Base-by-base conservation (phyloP, 2,888 invertebrate species). In the Caenorhabditis drosophilae region DNA sequence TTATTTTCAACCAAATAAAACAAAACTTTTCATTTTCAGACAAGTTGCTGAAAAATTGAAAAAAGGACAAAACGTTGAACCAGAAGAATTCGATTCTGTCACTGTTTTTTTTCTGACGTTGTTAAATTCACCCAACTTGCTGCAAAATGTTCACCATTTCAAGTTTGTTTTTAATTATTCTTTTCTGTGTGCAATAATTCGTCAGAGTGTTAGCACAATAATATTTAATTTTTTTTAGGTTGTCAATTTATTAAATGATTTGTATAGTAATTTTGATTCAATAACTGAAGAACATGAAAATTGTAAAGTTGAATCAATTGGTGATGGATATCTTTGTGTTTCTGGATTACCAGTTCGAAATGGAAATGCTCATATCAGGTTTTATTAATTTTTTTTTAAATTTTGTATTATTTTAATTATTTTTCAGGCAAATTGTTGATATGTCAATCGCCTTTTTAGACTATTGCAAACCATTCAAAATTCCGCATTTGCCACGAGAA, bases 271-370 rank as follows among this genome's bases (percentile, higher is more conserved):
- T 15, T 73, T 80, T 31, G 80, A 80, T 56, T 55, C 68, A 4
- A 76, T 80, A 9, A 80, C 80, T 36, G 79, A 73, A 42, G 70
- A 71, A 38, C 71, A 73, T 44, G 75, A 74, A 50, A 78, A 70
- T 44, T 80, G 80, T 52, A 80, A 80, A 63, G 79, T 81, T 11
- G 81, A 81, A 61, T 79, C 81, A 0, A 81, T 81, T 46, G 80
- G 80, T 2, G 79, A 80, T 52, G 79, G 77, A 11, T 80, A 75
- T 56, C 60, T 80, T 3, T 78, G 78, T 50, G 80, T 79, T 9
- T 78, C 78, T 16, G 80, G 80, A 0, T 52, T 80, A 11, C 80
- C 80, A 1, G 62, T 59, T 31, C 62, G 80, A 12, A 80, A 80
- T 50, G 80, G 80, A 6, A 26, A 50, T 12, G 46, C 46, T 0